These are phyloP conservation scores for Sebastes taczanowskii DNA, from an alignment of 2,797 vertebrate genomes.

Conservation along the genomic window DNA sequence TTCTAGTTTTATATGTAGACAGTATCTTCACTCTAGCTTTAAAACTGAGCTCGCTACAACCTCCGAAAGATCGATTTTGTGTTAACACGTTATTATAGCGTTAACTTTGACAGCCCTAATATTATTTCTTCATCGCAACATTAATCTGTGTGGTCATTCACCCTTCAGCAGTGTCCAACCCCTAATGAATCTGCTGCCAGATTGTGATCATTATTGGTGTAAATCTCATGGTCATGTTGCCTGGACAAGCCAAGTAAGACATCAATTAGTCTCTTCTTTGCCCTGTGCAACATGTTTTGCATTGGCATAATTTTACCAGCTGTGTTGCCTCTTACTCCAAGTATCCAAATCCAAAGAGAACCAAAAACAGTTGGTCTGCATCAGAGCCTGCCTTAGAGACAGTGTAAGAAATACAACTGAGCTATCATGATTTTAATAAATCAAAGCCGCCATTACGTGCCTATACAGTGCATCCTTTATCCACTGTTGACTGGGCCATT, in stretches of 20 bases:
- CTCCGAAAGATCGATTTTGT: too few relatives aligned
- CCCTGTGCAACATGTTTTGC: constrained; percentile 33
- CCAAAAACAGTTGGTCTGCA: constrained; percentile 30
- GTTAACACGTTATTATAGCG: too few relatives aligned
- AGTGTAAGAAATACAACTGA: constrained; percentile 28
- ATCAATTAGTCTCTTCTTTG: constrained; percentile 35
- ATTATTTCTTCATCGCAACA: neutral
- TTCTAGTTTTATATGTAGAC: too few relatives aligned
- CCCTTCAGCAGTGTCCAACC: neutral
- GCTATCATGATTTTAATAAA: constrained; percentile 36
- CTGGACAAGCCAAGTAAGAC: constrained; percentile 43
- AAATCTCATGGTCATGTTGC: constrained; percentile 25
- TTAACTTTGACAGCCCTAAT: too few relatives aligned
- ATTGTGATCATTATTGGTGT: constrained; percentile 17
- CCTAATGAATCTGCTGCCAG: constrained; percentile 18
- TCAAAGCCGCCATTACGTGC: constrained; percentile 14
- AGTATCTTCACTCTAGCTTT: too few relatives aligned
- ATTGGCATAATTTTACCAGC: constrained; percentile 44
- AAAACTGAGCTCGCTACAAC: too few relatives aligned
- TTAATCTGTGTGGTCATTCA: neutral
- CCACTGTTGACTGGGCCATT: constrained; percentile 13
- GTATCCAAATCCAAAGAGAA: constrained; percentile 32
- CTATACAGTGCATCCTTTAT: constrained; percentile 13
- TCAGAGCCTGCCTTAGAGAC: constrained; percentile 30
- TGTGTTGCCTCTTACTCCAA: constrained; percentile 35